phyloP scores from a whole-genome alignment of 2,797 vertebrate species.

The Dendrocincla tyrannina region DNA sequence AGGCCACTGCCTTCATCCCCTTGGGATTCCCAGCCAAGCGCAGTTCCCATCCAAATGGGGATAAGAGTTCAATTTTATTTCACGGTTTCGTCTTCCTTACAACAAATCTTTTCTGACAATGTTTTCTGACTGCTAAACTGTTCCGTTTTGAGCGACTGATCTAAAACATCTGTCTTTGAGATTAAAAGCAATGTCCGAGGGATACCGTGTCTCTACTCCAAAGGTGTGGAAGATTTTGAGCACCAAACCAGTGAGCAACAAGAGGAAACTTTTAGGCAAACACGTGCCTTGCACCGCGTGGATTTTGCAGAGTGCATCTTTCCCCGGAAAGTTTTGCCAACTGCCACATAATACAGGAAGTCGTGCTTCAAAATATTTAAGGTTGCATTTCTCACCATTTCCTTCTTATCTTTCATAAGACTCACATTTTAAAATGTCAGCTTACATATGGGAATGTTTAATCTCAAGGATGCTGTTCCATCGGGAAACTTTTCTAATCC shows the following conservation, averaged over 20 bases:
- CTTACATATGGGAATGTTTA: slow-evolving; percentile 73
- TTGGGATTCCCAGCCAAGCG: slow-evolving; percentile 27
- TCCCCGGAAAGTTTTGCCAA: slow-evolving; percentile 63
- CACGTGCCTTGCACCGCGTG: background rate
- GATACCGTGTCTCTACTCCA: background rate
- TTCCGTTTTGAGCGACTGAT: slow-evolving; percentile 66
- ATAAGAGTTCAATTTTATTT: slow-evolving; percentile 72
- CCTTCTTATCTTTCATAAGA: slow-evolving; percentile 74
- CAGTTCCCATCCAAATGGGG: slow-evolving; percentile 60
- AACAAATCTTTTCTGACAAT: slow-evolving; percentile 70
- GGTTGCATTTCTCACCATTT: slow-evolving; percentile 77
- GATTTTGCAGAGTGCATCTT: slow-evolving; percentile 32
- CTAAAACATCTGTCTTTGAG: slow-evolving; percentile 66
- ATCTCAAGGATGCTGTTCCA: slow-evolving; percentile 66
- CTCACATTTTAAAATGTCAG: slow-evolving; percentile 76
- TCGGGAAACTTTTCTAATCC: slow-evolving; percentile 61
- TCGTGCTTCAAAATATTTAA: slow-evolving; percentile 78
- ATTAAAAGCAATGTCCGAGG: slow-evolving; percentile 41
- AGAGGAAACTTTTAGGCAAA: slow-evolving; percentile 39
- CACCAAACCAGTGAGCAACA: background rate
- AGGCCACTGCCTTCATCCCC: slow-evolving; percentile 35
- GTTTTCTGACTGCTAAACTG: slow-evolving; percentile 69
- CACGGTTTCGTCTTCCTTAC: slow-evolving; percentile 47
- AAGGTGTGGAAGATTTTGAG: slow-evolving; percentile 46
- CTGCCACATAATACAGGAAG: slow-evolving; percentile 71